phyloP scores from a whole-genome alignment of 2,888 invertebrate species.

The Desoria tigrina region DNA sequence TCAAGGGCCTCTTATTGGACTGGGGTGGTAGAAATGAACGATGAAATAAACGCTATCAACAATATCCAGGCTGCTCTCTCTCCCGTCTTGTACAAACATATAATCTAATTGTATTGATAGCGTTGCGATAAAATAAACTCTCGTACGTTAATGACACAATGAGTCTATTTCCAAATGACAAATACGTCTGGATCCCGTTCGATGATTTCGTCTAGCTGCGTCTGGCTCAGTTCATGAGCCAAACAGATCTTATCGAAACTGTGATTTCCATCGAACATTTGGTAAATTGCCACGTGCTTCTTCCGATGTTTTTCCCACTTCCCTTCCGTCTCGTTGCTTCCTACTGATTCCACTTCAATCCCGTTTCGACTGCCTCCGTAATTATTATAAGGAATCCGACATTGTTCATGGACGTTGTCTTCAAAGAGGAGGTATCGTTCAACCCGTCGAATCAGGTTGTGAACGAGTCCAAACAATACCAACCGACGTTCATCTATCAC shows the following conservation, averaged over 20 bases:
- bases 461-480: conserved; percentile 83
- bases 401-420: conserved; percentile 7
- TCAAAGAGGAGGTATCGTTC: conserved; percentile 47
- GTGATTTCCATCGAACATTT: conserved; percentile 74
- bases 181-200: conserved; percentile 80
- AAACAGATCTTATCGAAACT: conserved; percentile 91
- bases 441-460: conserved; percentile 73
- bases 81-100: too few relatives aligned
- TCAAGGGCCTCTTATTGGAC: too few relatives aligned
- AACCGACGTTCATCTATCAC: conserved; percentile 75
- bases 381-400: background rate
- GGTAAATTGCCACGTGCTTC: conserved; percentile 54
- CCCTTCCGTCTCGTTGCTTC: conserved; percentile 8
- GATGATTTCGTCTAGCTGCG: conserved; percentile 76
- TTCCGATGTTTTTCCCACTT: conserved; percentile 43
- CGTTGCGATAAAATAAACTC: too few relatives aligned
- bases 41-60: too few relatives aligned
- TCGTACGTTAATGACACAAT: too few relatives aligned
- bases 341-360: background rate
- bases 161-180: conserved; percentile 77
- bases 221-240: conserved; percentile 71
- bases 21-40: too few relatives aligned
- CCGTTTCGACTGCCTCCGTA: background rate
- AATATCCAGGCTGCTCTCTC: too few relatives aligned
- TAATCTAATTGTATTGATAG: too few relatives aligned